Evolutionary conservation across 2,113 vertebrate species (phyloP).

Genomic region (Callaeas wilsoni): DNA sequence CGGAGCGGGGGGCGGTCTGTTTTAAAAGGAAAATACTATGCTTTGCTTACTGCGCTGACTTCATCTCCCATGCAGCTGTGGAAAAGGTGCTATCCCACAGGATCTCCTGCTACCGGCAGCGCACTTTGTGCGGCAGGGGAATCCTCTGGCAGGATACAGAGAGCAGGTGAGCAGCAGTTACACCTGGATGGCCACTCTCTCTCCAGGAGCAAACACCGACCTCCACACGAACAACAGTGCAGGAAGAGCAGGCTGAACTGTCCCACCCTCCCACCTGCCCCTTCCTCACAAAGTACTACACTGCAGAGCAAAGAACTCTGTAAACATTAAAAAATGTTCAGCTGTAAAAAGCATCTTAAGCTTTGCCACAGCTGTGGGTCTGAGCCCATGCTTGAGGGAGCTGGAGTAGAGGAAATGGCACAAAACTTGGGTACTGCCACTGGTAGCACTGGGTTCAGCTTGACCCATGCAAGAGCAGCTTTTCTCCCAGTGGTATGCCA

Average conservation of each 20-base stretch:
- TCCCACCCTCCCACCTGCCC: accelerated
- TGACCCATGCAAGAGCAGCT: accelerated
- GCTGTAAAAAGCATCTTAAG: not conserved
- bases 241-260: not conserved
- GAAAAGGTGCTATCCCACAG: not conserved
- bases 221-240: accelerated
- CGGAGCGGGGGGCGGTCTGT: not conserved
- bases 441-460: not conserved
- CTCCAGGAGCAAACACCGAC: not conserved
- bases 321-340: not conserved
- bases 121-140: not conserved
- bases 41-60: not conserved
- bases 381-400: not conserved
- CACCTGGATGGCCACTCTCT: accelerated
- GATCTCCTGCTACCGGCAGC: not conserved
- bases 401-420: not conserved
- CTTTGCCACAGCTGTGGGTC: accelerated
- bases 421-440: accelerated
- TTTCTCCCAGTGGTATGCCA: accelerated
- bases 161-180: not conserved
- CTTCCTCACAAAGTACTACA: not conserved
- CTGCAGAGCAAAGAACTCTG: not conserved
- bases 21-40: not conserved
- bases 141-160: not conserved
- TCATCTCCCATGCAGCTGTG: not conserved